Evolutionary conservation across 1,140 invertebrate genomes (phyloP).

Genomic region (Branchinecta lynchi): DNA sequence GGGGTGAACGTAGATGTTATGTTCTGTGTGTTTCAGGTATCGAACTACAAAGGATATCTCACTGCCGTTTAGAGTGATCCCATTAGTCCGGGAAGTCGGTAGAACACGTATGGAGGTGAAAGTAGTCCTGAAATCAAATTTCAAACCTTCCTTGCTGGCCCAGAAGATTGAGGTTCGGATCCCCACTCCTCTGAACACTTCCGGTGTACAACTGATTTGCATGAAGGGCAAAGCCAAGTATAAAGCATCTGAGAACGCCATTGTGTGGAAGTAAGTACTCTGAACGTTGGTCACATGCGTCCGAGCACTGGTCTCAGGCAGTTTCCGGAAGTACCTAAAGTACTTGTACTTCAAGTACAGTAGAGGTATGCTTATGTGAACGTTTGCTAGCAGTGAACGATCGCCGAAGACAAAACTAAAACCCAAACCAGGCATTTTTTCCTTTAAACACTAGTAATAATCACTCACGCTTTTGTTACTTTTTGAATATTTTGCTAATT

Average conservation of each 20-base stretch:
- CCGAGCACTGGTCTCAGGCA: no score
- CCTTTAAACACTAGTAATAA: no score
- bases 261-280: constrained; percentile 89
- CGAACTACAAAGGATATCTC: constrained; percentile 99
- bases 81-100: constrained; percentile 90
- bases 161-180: constrained; percentile 99
- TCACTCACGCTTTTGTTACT: no score
- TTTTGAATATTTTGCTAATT: no score
- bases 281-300: no score
- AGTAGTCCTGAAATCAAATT: constrained; percentile 98
- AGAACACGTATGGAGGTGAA: constrained; percentile 99
- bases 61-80: constrained; percentile 96
- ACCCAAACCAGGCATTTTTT: no score
- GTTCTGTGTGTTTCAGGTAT: constrained; percentile 46
- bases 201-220: constrained; percentile 95
- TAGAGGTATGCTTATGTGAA: no score
- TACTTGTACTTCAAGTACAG: no score
- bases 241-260: constrained; percentile 98
- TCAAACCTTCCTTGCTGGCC: constrained; percentile 91
- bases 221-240: constrained; percentile 99
- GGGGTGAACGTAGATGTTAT: not conserved
- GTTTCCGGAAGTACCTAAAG: no score
- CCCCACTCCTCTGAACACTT: constrained; percentile 95
- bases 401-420: no score
- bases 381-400: no score